Conservation (phyloP, 2,797 vertebrate genomes). For the Chelmon rostratus region DNA sequence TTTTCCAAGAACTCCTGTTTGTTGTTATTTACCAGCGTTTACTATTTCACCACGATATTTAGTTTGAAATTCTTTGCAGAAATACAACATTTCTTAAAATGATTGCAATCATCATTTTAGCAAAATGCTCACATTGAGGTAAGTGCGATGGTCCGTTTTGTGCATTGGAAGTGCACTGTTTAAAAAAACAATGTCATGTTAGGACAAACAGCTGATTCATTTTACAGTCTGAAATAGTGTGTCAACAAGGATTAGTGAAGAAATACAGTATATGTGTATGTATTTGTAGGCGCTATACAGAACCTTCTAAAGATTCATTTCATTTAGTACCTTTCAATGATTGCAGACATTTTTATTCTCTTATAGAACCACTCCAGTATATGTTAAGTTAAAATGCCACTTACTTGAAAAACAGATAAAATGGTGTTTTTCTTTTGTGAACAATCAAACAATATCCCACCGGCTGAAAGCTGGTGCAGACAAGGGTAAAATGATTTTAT, state of each 20-base stretch:
- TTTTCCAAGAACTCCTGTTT: not conserved
- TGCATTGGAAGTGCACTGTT: not conserved
- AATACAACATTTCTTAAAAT: not conserved
- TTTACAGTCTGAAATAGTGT: not conserved
- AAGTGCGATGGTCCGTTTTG: not conserved
- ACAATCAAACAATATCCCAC: constrained; percentile 32
- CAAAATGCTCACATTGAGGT: not conserved
- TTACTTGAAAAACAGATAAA: constrained; percentile 3
- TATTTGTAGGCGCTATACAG: not conserved
- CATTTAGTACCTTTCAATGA: not conserved
- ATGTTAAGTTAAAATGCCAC: not conserved
- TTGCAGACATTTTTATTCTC: not conserved
- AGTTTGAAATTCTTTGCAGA: not conserved
- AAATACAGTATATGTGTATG: not conserved
- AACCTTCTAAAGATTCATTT: not conserved
- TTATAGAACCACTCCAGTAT: not conserved
- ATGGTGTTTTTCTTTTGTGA: constrained; percentile 15
- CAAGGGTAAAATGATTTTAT: constrained; percentile 87
- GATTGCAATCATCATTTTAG: not conserved
- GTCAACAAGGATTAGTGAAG: not conserved
- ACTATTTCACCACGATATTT: not conserved
- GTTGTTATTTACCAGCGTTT: not conserved
- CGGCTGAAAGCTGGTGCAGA: constrained; percentile 69
- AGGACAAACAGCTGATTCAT: not conserved
- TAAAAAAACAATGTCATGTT: not conserved